These are phyloP conservation scores for Odontesthes bonariensis DNA, from an alignment of 2,113 vertebrate genomes.

Conservation along the genomic window DNA sequence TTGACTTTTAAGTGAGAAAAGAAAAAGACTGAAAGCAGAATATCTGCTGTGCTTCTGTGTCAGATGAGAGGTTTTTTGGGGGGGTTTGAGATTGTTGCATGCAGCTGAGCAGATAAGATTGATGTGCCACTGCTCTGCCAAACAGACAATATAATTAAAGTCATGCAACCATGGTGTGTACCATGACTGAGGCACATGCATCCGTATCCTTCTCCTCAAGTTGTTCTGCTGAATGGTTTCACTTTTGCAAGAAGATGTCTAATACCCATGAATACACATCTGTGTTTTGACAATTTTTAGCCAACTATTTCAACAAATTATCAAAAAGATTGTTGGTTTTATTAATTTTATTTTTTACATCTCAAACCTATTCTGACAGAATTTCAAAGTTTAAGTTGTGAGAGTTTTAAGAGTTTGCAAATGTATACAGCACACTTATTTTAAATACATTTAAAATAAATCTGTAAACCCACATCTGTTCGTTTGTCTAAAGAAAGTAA, in stretches of 20 bases:
- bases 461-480: neutral
- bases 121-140: conserved; percentile 65
- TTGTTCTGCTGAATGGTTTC: conserved; percentile 12
- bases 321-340: neutral
- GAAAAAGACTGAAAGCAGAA: neutral
- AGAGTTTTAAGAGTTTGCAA: conserved; percentile 4
- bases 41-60: conserved; percentile 16
- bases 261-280: neutral
- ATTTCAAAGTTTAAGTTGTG: conserved; percentile 11
- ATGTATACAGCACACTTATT: neutral
- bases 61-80: conserved; percentile 48
- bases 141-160: conserved; percentile 74
- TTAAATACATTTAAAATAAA: neutral
- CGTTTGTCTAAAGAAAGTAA: no score
- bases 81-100: conserved; percentile 53
- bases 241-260: neutral
- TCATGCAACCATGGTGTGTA: conserved; percentile 62
- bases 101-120: conserved; percentile 70
- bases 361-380: neutral
- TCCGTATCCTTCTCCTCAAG: conserved; percentile 26
- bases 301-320: neutral
- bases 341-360: neutral
- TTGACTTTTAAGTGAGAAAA: neutral
- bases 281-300: conserved; percentile 7
- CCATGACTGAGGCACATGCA: conserved; percentile 36